Base-by-base conservation (phyloP, 92 coral and sea anemone species). In the Zoanthus solanderi region DNA sequence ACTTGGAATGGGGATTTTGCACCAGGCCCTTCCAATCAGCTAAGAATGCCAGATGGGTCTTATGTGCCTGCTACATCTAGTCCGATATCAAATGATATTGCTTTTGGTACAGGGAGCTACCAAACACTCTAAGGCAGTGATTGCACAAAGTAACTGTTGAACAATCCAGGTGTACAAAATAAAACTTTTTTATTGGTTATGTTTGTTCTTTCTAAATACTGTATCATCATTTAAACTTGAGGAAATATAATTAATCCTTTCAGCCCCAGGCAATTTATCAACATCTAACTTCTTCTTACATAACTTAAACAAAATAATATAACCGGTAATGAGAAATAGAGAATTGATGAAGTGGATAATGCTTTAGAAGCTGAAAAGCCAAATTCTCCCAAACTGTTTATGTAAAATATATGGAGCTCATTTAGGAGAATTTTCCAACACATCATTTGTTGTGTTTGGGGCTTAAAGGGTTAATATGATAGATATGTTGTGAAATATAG, bases 21-120 rank as follows among this genome's bases (percentile, higher is more conserved):
- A 76, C 34, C 56, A 76, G 44, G 81, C 81, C 81, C 81, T 30
- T 76, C 57, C 32, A 46, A 46, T 47, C 83, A 77, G 66, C 83
- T 77, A 77, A 77, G 58, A 77, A 77, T 77, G 65, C 60, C 83
- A 46, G 83, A 77, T 77, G 83, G 83, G 65, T 77, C 83, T 77
- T 77, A 50, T 75, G 79, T n/a, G 79, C 56, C 65, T 77, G 83
- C 83, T 47, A 30, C 84, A 56, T 67, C 47, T 16, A 34, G 69
- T 53, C 71, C 84, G 28, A 78, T 78, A 67, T 78, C 84, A 78
- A 52, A 78, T 78, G 68, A 78, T 67, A 29, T 61, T 78, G 84
- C n/a, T 78, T 78, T 57, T 78, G 71, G 84, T 78, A 78, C 84
- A 78, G 84, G 84, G 84, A 78, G 69, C 65, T 78, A 78, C 71